phyloP scores from a whole-genome alignment of 2,113 vertebrate genomes.

The Orientallactaga bullata region DNA sequence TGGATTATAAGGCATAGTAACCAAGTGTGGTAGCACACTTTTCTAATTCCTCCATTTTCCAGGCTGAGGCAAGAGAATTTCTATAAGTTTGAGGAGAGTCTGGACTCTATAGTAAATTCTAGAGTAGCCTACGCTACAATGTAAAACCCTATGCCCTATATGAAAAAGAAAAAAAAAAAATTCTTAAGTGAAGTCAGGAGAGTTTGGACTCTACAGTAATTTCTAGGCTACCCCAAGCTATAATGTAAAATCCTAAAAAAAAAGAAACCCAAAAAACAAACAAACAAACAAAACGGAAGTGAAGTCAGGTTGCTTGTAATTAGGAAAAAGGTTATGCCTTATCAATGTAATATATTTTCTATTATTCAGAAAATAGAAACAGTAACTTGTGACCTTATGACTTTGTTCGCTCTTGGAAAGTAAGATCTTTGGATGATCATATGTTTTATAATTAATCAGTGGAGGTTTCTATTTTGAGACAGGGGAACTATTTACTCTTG shows the following conservation, averaged over 20 bases:
- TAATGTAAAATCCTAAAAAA: no score
- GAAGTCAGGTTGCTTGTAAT: not conserved
- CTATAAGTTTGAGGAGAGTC: not conserved
- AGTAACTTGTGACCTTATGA: not conserved
- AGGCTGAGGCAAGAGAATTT: not conserved
- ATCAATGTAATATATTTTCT: not conserved
- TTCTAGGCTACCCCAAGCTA: no score
- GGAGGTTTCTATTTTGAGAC: not conserved
- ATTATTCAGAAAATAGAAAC: not conserved
- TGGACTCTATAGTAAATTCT: not conserved
- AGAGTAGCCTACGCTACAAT: not conserved
- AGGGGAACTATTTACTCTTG: accelerated
- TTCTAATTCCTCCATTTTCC: not conserved
- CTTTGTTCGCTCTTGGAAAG: not conserved
- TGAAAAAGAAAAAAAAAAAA: no score
- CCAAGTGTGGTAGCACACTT: accelerated
- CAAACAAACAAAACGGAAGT: no score
- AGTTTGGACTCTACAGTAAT: no score
- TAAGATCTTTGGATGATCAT: not conserved
- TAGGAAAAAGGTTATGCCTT: not conserved
- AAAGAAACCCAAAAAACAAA: no score
- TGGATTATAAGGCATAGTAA: not conserved
- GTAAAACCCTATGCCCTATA: not conserved
- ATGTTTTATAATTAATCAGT: not conserved
- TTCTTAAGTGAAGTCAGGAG: no score